Evolutionary conservation across 2,888 invertebrate genomes (phyloP).

Genomic region (Phytoseiulus persimilis): DNA sequence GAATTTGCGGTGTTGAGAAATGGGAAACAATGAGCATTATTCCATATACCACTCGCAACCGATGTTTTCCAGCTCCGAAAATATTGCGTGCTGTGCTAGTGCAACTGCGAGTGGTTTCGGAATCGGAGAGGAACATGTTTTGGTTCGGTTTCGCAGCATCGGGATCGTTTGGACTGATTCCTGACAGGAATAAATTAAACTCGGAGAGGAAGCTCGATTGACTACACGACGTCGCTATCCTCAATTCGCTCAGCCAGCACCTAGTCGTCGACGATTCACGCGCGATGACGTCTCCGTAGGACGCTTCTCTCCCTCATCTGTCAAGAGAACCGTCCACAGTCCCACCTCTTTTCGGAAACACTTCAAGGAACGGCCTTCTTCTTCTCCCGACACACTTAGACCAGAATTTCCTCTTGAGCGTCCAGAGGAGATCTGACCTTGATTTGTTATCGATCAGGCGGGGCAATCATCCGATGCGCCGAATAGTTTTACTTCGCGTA

Average conservation of each 20-base stretch:
- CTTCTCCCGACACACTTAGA: not conserved
- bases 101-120: too few relatives aligned
- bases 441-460: not conserved
- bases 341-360: not conserved
- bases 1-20: not conserved
- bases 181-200: too few relatives aligned
- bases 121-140: too few relatives aligned
- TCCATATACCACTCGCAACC: not conserved
- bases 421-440: not conserved
- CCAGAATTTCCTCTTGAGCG: not conserved
- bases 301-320: not conserved
- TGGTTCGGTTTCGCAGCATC: too few relatives aligned
- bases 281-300: not conserved
- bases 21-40: not conserved
- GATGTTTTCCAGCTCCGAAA: not conserved
- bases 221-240: not conserved
- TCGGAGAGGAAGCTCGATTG: too few relatives aligned
- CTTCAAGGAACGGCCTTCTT: not conserved
- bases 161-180: too few relatives aligned
- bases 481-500: too few relatives aligned
- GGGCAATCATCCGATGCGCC: too few relatives aligned
- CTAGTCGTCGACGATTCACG: not conserved
- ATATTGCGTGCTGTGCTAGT: not conserved
- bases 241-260: not conserved
- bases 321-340: not conserved